Conservation (phyloP, 2,113 vertebrate genomes). For the Carlito syrichta region DNA sequence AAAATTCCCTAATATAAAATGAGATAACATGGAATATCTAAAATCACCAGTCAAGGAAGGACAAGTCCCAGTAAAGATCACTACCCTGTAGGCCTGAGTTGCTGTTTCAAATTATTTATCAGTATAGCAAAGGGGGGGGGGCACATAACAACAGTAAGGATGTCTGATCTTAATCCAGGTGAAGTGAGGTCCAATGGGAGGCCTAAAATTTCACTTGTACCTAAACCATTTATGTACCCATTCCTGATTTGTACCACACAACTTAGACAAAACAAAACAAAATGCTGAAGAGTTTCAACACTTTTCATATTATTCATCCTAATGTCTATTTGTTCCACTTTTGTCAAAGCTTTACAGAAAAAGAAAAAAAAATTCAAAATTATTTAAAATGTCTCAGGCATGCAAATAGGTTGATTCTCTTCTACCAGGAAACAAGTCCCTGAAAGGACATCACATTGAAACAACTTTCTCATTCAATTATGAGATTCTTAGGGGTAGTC, state of each 20-base stretch:
- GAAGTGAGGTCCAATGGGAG: no score
- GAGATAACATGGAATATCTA: background rate
- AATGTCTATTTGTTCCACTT: background rate
- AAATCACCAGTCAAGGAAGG: background rate
- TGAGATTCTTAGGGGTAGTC: background rate
- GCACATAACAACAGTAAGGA: no score
- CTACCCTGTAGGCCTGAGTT: background rate
- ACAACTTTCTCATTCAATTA: background rate
- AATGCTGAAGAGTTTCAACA: background rate
- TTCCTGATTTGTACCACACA: no score
- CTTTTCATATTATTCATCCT: background rate
- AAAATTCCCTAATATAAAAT: background rate
- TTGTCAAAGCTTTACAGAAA: background rate
- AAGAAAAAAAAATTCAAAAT: background rate
- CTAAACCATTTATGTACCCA: no score
- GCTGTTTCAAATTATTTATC: constrained; percentile 2
- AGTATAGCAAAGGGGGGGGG: background rate
- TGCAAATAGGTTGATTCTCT: background rate
- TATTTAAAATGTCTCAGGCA: background rate
- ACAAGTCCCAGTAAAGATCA: background rate
- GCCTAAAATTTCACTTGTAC: no score
- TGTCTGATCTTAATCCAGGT: no score
- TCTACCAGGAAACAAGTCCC: background rate
- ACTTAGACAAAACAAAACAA: background rate
- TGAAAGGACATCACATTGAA: background rate